Conservation (phyloP, 2,888 invertebrate species). For the Rugalucina vietnamica region DNA sequence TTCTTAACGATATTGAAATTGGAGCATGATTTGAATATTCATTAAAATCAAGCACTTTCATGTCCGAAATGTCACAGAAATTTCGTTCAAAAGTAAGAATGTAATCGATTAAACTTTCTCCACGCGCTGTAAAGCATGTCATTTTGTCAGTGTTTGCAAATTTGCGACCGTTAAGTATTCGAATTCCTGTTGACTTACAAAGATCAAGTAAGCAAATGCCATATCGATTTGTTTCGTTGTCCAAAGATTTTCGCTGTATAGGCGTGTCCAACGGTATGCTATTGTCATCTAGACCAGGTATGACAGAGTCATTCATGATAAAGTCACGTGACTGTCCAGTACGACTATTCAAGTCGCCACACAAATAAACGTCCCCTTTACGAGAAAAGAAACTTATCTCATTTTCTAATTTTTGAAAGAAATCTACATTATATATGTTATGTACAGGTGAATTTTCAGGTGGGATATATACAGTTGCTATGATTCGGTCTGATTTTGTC, state of each 20-base stretch:
- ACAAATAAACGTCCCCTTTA: background rate
- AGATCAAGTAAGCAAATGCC: background rate
- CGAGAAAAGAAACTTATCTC: background rate
- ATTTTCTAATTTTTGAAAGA: background rate
- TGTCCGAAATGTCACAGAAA: background rate
- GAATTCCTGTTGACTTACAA: background rate
- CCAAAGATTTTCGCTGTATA: background rate
- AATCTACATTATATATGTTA: background rate
- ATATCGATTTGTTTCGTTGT: background rate
- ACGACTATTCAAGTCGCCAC: background rate
- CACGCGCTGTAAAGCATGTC: background rate
- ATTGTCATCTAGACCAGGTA: background rate
- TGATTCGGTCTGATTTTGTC: background rate
- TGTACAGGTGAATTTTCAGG: background rate
- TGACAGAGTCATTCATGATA: background rate
- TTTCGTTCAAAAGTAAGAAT: background rate
- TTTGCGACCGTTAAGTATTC: background rate
- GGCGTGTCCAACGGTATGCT: background rate
- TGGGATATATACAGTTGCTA: background rate
- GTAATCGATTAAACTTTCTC: background rate
- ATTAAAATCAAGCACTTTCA: background rate
- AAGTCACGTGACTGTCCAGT: background rate
- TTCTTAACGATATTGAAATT: background rate
- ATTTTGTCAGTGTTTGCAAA: background rate
- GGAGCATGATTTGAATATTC: background rate